phyloP scores from a whole-genome alignment of 1,140 invertebrate species.

The Meloidogyne exigua region DNA sequence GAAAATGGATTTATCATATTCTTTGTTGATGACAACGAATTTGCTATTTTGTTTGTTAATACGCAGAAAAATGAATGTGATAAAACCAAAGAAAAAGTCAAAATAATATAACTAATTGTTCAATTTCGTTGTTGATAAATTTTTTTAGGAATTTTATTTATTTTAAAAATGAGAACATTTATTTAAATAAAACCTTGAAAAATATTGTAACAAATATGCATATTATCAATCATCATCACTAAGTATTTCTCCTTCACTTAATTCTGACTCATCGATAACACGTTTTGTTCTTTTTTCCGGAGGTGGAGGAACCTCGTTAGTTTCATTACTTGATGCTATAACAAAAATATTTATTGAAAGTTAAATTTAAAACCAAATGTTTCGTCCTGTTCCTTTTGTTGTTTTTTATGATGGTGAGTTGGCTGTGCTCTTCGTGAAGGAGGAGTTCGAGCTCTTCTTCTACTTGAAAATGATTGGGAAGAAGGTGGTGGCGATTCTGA shows the following conservation, averaged over 20 bases:
- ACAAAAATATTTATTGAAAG: neutral
- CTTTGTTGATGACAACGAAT: neutral
- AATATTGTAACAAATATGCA: neutral
- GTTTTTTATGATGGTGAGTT: neutral
- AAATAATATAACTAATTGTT: neutral
- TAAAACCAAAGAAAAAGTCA: neutral
- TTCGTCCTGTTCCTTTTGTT: neutral
- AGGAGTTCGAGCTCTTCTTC: neutral
- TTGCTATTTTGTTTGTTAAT: neutral
- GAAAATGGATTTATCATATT: neutral
- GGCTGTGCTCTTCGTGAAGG: neutral
- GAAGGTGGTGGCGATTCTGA: neutral
- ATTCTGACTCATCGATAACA: constrained; percentile 48
- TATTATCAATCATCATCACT: constrained; percentile 51
- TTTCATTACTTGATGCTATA: neutral
- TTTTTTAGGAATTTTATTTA: neutral
- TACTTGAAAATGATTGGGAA: neutral
- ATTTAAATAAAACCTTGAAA: neutral
- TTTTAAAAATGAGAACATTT: neutral
- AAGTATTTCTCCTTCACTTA: constrained; percentile 50
- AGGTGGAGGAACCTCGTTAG: constrained; percentile 32
- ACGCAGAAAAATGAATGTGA: neutral
- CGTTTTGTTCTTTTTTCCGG: constrained; percentile 48
- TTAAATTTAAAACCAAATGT: neutral
- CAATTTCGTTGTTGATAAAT: neutral